phyloP scores from a whole-genome alignment of 2,113 vertebrate species.

The Xenopus borealis region DNA sequence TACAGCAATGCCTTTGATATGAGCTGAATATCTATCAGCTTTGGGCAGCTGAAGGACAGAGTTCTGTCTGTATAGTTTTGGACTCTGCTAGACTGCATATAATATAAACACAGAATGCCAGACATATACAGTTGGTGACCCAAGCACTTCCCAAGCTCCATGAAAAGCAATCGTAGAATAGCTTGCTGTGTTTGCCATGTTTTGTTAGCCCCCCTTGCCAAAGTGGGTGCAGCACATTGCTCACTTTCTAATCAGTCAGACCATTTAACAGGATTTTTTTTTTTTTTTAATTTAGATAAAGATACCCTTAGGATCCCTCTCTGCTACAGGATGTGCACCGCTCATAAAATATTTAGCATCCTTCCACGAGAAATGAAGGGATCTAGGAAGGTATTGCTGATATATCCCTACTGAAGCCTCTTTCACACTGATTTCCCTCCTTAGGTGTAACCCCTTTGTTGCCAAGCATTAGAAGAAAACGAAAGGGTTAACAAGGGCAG shows the following conservation, averaged over 20 bases:
- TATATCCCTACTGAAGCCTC: not conserved
- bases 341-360: conserved; percentile 58
- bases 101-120: conserved; percentile 14
- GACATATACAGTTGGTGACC: conserved; percentile 18
- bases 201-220: conserved; percentile 43
- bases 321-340: conserved; percentile 33
- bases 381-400: conserved; percentile 46
- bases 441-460: too few relatives aligned
- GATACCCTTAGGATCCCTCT: conserved; percentile 50
- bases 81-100: conserved; percentile 17
- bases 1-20: conserved; percentile 48
- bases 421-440: not conserved
- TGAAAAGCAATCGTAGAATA: conserved; percentile 54
- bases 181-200: not conserved
- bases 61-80: not conserved
- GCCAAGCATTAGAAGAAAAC: too few relatives aligned
- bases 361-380: conserved; percentile 51
- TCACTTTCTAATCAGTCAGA: conserved; percentile 43
- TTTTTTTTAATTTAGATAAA: conserved; percentile 24
- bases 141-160: not conserved
- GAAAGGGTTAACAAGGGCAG: not conserved
- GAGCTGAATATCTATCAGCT: not conserved
- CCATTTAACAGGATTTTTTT: conserved; percentile 40
- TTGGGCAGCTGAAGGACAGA: not conserved
- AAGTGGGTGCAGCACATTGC: conserved; percentile 54